Base-by-base conservation (phyloP, 1,140 invertebrate genomes). In the Cephus cinctus region DNA sequence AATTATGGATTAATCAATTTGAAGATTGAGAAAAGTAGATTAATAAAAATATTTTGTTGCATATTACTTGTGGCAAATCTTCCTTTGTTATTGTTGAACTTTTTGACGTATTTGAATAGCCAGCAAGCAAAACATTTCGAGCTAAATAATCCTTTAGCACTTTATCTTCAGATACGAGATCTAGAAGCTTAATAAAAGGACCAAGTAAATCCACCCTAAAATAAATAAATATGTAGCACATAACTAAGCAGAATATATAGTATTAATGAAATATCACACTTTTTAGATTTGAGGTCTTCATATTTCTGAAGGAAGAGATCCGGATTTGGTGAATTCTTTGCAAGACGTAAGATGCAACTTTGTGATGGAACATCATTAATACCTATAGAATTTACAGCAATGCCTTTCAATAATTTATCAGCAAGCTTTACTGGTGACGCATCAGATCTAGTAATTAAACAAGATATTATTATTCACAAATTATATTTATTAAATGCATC, bases 261-360 rank as follows among this genome's bases (percentile, higher is more conserved):
- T 31, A 49, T 22, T 25, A 34, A 15, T 15, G 2, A 31, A 41
- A 14, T 35, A 20, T 35, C 9, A 54, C 56, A 80, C 78, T 81
- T 80, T 60, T 79, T 81, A 11, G 75, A 64, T 56, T 74, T 76
- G 2, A 81, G 54, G 50, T 81, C 77, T 49, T 81, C 75, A 62
- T 76, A 80, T 58, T 81, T 80, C 43, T 71, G 63, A 12, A 76
- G 15, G 58, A 81, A 80, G 11, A 67, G 53, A 50, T 77, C 71
- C 18, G 72, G 60, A 52, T 76, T 65, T 12, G 65, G 51, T 5
- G 73, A 64, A 56, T 67, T 63, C 64, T 73, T 73, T 3, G 71
- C 67, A 5, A 81, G 59, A 22, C 74, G 47, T 40, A 71, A 63
- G 30, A 81, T 56, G 43, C 72, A 68, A 42, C 60, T 73, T 45